Evolutionary conservation across 37 sponge, comb jelly and placozoan species (phyloP).

Genomic region (Cliona cf. orientalis): DNA sequence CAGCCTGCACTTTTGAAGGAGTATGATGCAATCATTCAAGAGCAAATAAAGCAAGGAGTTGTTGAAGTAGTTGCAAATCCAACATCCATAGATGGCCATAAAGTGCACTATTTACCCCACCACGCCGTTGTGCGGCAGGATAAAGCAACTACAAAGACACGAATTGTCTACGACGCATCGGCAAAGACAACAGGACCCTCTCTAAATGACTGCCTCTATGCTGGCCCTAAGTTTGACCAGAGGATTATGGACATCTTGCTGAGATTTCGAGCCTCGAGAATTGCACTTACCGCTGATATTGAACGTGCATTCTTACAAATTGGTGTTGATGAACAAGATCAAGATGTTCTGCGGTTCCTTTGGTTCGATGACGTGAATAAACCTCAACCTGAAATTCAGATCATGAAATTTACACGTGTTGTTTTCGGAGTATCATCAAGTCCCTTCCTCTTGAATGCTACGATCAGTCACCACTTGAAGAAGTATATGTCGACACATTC

Average conservation of each 20-base stretch:
- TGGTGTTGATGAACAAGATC: constrained; percentile 7
- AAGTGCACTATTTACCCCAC: constrained; percentile 40
- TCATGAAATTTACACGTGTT: constrained; percentile 21
- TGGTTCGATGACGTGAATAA: constrained; percentile 24
- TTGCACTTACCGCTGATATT: constrained; percentile 23
- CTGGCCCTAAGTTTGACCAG: constrained; percentile 16
- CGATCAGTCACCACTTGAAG: constrained; percentile 23
- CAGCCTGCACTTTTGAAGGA: constrained; percentile 1
- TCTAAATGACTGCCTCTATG: constrained; percentile 25
- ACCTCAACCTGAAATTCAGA: neutral
- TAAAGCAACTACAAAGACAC: constrained; percentile 34
- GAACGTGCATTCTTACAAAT: constrained; percentile 25
- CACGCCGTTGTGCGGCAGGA: too few relatives aligned
- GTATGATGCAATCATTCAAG: constrained; percentile 29
- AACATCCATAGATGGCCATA: neutral
- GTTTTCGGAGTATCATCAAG: constrained; percentile 45
- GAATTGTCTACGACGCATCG: constrained; percentile 32
- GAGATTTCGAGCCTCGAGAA: neutral
- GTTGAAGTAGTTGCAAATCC: constrained; percentile 22
- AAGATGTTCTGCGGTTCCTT: constrained; percentile 33
- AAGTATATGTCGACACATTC: constrained; percentile 16
- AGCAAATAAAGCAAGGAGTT: constrained; percentile 37
- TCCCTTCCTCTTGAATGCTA: constrained; percentile 26
- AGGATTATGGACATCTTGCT: constrained; percentile 30
- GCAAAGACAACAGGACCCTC: constrained; percentile 15